These are phyloP conservation scores for Drosophila merina DNA, from an alignment of 2,888 invertebrate genomes.

Conservation along the genomic window DNA sequence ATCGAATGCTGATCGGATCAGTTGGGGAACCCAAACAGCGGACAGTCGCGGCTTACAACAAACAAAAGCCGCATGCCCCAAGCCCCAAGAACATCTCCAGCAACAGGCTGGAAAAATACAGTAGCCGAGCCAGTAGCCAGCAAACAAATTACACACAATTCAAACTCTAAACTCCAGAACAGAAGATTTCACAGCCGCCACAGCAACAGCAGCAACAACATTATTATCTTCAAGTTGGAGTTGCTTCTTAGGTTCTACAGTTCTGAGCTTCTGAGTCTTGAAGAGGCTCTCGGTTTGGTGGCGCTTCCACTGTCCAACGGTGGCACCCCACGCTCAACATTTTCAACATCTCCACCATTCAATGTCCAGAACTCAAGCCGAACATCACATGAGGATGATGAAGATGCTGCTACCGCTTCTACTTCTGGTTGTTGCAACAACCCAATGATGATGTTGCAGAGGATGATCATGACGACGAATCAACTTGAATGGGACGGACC, in stretches of 20 bases:
- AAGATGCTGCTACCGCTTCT: conserved; percentile 13
- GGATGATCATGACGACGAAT: conserved; percentile 56
- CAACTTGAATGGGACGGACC: conserved; percentile 65
- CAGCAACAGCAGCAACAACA: conserved; percentile 64
- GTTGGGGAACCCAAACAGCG: conserved; percentile 26
- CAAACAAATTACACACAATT: conserved; percentile 80
- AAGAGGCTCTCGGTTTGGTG: conserved; percentile 24
- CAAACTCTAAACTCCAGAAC: conserved; percentile 79
- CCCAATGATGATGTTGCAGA: conserved; percentile 16
- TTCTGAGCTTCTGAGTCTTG: too few relatives aligned
- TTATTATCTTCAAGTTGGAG: conserved; percentile 58
- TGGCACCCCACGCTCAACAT: conserved; percentile 64
- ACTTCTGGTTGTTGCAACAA: not conserved
- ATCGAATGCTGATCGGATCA: conserved; percentile 63
- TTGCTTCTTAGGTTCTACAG: too few relatives aligned
- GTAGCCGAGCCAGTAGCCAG: conserved; percentile 76
- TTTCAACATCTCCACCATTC: conserved; percentile 6
- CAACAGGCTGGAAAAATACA: conserved; percentile 62
- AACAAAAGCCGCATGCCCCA: conserved; percentile 51
- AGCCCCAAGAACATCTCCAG: conserved; percentile 4
- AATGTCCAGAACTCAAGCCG: conserved; percentile 14
- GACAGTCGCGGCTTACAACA: conserved; percentile 69
- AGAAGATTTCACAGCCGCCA: conserved; percentile 74
- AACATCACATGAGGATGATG: conserved; percentile 47
- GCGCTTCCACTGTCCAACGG: conserved; percentile 59